These are phyloP conservation scores for Tricholauxania praeusta DNA, from an alignment of 2,888 invertebrate species.

Conservation along the genomic window DNA sequence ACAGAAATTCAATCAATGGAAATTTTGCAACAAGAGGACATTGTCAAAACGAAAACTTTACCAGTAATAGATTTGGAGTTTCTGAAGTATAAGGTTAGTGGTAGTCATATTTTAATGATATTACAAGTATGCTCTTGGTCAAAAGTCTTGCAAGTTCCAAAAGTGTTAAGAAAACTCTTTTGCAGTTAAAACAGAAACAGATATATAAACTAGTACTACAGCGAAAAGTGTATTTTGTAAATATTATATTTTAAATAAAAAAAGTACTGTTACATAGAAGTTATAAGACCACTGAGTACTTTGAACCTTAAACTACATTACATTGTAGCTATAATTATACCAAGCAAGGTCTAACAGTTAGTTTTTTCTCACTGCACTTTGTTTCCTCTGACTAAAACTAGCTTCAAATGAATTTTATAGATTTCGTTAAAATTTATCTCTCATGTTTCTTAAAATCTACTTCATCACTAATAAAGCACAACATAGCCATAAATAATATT, in stretches of 20 bases:
- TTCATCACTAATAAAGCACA: conserved; percentile 24
- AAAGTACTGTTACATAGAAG: too few relatives aligned
- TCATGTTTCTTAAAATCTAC: conserved; percentile 12
- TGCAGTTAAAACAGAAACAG: too few relatives aligned
- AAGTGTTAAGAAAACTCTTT: too few relatives aligned
- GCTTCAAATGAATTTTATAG: not conserved
- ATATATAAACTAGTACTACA: too few relatives aligned
- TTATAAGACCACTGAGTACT: not conserved
- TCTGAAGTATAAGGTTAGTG: conserved; percentile 75
- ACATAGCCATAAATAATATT: conserved; percentile 25
- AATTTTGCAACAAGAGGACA: conserved; percentile 83
- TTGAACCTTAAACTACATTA: not conserved
- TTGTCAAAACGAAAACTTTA: conserved; percentile 76
- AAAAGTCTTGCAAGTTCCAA: too few relatives aligned
- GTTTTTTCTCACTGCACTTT: not conserved
- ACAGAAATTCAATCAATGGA: conserved; percentile 89
- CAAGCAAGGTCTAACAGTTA: not conserved
- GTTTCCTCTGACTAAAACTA: not conserved
- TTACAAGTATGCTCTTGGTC: too few relatives aligned
- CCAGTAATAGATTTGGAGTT: conserved; percentile 79
- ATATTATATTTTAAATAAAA: too few relatives aligned
- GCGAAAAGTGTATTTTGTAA: too few relatives aligned
- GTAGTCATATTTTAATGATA: conserved; percentile 57
- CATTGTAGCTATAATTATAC: not conserved
- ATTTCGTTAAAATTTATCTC: conserved; percentile 14